Conservation (phyloP, 2,888 invertebrate species). For the Dolichomitus sp. region DNA sequence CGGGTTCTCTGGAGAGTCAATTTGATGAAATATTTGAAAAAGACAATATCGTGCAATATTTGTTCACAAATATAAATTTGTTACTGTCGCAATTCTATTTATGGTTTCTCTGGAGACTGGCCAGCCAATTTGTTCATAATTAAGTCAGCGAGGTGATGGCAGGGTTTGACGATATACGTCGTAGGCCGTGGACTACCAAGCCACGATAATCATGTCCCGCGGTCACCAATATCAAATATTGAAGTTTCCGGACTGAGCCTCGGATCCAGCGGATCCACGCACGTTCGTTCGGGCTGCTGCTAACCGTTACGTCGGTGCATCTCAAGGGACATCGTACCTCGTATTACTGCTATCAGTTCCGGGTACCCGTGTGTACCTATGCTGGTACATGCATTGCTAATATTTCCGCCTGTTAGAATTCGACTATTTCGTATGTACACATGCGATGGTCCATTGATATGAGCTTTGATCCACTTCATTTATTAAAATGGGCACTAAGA, state of each 20-base stretch:
- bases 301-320: constrained; percentile 9
- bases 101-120: constrained; percentile 68
- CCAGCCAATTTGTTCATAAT: constrained; percentile 76
- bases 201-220: constrained; percentile 34
- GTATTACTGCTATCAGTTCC: constrained; percentile 3
- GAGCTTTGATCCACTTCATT: neutral
- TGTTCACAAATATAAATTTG: neutral
- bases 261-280: constrained; percentile 11
- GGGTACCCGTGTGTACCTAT: neutral
- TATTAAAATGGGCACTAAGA: neutral
- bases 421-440: neutral
- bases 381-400: constrained; percentile 17
- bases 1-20: constrained; percentile 72
- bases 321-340: constrained; percentile 37
- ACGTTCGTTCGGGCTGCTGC: neutral
- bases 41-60: neutral
- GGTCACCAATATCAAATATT: constrained; percentile 75
- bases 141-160: constrained; percentile 62
- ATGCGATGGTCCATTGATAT: constrained; percentile 5
- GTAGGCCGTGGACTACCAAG: constrained; percentile 1
- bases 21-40: no score
- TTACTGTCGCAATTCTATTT: constrained; percentile 70
- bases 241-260: constrained; percentile 74
- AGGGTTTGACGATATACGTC: constrained; percentile 14
- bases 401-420: constrained; percentile 2